Conservation (phyloP, 2,888 invertebrate genomes). For the Eupithecia dodoneata region DNA sequence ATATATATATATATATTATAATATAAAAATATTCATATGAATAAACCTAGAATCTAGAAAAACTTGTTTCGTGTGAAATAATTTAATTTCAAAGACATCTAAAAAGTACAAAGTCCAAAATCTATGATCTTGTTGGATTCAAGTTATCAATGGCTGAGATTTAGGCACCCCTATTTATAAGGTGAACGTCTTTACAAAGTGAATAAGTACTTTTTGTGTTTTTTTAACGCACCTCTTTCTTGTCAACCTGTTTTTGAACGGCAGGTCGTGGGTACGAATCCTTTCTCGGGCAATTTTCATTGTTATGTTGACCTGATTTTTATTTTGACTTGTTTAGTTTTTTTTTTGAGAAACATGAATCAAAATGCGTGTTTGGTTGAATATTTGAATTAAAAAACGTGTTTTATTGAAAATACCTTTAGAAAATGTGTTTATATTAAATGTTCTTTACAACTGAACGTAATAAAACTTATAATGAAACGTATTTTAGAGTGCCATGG, state of each 20-base stretch:
- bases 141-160: constrained; percentile 22
- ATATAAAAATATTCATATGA: too few relatives aligned
- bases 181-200: constrained; percentile 3
- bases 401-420: neutral
- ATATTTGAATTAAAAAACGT: neutral
- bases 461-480: too few relatives aligned
- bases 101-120: neutral
- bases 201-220: neutral
- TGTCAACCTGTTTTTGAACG: constrained; percentile 49
- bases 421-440: neutral
- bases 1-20: too few relatives aligned
- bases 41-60: neutral
- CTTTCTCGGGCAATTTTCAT: constrained; percentile 1
- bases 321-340: neutral
- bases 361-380: neutral
- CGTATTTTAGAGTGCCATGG: too few relatives aligned
- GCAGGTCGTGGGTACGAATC: constrained; percentile 48
- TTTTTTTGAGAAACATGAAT: neutral
- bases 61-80: constrained; percentile 9
- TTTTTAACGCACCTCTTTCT: constrained; percentile 4
- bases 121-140: constrained; percentile 6
- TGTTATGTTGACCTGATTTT: constrained; percentile 11
- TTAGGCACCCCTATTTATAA: neutral
- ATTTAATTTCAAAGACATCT: neutral
- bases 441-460: too few relatives aligned